Evolutionary conservation across 2,113 vertebrate species (phyloP), one percentile per base, ranked within the genome.

Genomic region (Serinus canaria): DNA sequence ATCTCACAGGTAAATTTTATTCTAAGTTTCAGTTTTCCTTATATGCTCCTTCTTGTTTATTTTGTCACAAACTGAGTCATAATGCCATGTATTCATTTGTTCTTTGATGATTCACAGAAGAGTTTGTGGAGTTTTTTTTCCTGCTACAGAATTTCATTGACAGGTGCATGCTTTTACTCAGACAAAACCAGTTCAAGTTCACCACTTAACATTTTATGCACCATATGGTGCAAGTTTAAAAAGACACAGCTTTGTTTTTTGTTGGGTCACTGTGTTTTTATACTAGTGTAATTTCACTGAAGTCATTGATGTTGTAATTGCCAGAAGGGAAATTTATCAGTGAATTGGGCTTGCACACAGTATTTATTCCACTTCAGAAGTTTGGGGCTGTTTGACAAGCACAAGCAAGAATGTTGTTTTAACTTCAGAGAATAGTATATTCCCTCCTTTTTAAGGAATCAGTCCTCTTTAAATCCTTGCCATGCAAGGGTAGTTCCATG

Each of bases 1-100:
- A 99, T 96, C 99, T 99, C 80, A 99, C 99, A 97, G 99, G 99
- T 99, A 98, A 92, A 83, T 67, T 85, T 68, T 37, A 20, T 39
- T 62, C 47, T 69, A 49, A 27, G 23, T 66, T 91, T 81, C 47
- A 13, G 1, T 70, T 89, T 92, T 80, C 46, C 33, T 79, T 20
- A 3, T 28, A 8, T 47, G 22, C 59, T 81, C n/a, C 17, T 83
- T 88, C 46, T 81, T 86, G 33, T 49, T 90, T 81, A 55, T 77
- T 90, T 74, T 14, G 6, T 72, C 33, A 58, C 63, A 59, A 90
- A 37, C 11, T 43, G 74, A 69, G 30, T 47, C 30, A 8, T 41
- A 68, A 47, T 83, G 33, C 23, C 35, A 52, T 58, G 39, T 62
- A 82, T 44, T 60, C 50, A 49, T 76, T 94, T 58, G 7, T 75